Conservation (phyloP, 2,797 vertebrate species). For the Hemitrygon akajei region DNA sequence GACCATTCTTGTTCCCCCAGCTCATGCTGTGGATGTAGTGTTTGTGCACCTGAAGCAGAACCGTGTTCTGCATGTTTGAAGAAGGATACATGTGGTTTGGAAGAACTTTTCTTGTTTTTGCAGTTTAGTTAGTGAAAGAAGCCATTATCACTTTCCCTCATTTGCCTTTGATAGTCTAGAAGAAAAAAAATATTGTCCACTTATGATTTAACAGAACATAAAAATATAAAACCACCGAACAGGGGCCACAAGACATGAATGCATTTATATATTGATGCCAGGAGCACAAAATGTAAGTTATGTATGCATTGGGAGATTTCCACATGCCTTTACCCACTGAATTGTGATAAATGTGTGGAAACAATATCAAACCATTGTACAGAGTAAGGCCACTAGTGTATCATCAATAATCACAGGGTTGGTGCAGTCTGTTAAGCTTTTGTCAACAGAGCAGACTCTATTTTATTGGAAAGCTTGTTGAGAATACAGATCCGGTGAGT, state of each 20-base stretch:
- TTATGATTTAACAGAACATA: background rate
- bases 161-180: background rate
- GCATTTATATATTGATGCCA: background rate
- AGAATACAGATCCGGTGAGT: background rate
- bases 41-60: background rate
- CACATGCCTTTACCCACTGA: background rate
- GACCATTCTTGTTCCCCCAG: background rate
- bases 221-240: constrained; percentile 1
- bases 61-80: background rate
- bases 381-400: background rate
- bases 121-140: background rate
- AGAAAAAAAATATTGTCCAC: background rate
- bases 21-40: background rate
- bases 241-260: background rate
- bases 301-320: background rate
- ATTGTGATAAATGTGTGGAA: background rate
- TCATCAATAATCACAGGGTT: background rate
- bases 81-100: background rate
- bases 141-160: background rate
- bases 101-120: background rate
- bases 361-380: background rate
- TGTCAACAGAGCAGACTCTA: background rate
- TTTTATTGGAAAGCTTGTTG: background rate
- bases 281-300: background rate
- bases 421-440: background rate